Evolutionary conservation across 2,888 invertebrate genomes (phyloP).

Genomic region (Caenorhabditis wallacei): DNA sequence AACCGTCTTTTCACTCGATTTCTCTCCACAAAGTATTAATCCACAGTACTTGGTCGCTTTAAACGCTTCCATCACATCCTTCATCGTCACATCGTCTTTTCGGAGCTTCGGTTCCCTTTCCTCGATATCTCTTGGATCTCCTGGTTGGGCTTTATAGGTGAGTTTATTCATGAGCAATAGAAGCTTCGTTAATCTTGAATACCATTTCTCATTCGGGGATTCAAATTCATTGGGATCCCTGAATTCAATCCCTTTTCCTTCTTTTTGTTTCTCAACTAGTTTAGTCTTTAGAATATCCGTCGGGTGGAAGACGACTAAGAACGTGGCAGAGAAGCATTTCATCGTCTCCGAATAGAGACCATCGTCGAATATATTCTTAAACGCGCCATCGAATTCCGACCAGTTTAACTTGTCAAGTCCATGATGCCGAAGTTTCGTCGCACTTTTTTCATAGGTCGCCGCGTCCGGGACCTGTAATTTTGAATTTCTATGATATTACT

Average conservation of each 20-base stretch:
- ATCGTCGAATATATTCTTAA: slow-evolving; percentile 71
- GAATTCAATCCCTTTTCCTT: slow-evolving; percentile 44
- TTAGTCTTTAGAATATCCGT: slow-evolving; percentile 45
- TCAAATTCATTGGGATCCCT: slow-evolving; percentile 50
- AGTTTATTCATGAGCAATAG: slow-evolving; percentile 57
- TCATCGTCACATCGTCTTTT: slow-evolving; percentile 4
- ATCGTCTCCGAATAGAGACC: slow-evolving; percentile 77
- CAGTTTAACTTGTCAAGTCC: slow-evolving; percentile 81
- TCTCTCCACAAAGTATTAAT: neutral
- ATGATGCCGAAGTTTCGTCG: slow-evolving; percentile 79
- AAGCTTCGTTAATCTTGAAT: slow-evolving; percentile 43
- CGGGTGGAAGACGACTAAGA: slow-evolving; percentile 50
- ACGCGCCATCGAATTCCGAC: slow-evolving; percentile 74
- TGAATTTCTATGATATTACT: too few relatives aligned
- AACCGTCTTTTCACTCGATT: neutral
- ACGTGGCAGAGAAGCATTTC: slow-evolving; percentile 70
- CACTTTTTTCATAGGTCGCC: slow-evolving; percentile 74
- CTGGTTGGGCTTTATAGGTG: slow-evolving; percentile 2
- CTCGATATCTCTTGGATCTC: slow-evolving; percentile 19
- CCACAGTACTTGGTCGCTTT: slow-evolving; percentile 32
- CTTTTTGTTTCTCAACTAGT: slow-evolving; percentile 23
- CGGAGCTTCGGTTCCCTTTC: slow-evolving; percentile 16
- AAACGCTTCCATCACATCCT: slow-evolving; percentile 36
- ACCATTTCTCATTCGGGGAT: slow-evolving; percentile 42
- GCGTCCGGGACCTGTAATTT: slow-evolving; percentile 79